Conservation (phyloP, 2,113 vertebrate species). For the Pionites leucogaster region DNA sequence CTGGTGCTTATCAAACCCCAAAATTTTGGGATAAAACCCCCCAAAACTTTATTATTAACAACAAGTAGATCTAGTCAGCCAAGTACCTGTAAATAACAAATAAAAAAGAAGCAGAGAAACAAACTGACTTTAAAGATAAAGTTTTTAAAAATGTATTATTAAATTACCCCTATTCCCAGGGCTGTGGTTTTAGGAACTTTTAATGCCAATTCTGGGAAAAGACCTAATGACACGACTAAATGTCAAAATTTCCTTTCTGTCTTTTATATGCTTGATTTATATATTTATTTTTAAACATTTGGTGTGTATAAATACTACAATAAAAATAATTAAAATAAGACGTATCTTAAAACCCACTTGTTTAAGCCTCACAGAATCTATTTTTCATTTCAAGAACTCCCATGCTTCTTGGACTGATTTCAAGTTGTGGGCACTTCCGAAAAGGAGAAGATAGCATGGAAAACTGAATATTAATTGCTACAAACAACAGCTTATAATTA, state of each 20-base stretch:
- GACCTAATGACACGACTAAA: not conserved
- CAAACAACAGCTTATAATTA: slow-evolving; percentile 21
- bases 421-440: slow-evolving; percentile 33
- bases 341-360: slow-evolving; percentile 18
- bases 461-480: slow-evolving; percentile 28
- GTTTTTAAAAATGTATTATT: not conserved
- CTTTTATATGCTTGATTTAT: slow-evolving; percentile 27
- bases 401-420: slow-evolving; percentile 27
- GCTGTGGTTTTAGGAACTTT: not conserved
- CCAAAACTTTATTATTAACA: not conserved
- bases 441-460: not conserved
- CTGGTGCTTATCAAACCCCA: not conserved
- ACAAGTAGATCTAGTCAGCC: not conserved
- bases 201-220: not conserved
- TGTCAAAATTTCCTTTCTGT: not conserved
- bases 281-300: slow-evolving; percentile 49
- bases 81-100: not conserved
- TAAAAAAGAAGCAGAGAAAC: not conserved
- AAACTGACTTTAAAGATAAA: not conserved
- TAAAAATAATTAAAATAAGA: slow-evolving; percentile 60
- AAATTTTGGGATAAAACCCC: not conserved
- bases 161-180: not conserved
- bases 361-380: not conserved
- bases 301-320: slow-evolving; percentile 18
- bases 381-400: slow-evolving; percentile 52